phyloP scores from a whole-genome alignment of 2,113 vertebrate species.

The Camelus dromedarius region DNA sequence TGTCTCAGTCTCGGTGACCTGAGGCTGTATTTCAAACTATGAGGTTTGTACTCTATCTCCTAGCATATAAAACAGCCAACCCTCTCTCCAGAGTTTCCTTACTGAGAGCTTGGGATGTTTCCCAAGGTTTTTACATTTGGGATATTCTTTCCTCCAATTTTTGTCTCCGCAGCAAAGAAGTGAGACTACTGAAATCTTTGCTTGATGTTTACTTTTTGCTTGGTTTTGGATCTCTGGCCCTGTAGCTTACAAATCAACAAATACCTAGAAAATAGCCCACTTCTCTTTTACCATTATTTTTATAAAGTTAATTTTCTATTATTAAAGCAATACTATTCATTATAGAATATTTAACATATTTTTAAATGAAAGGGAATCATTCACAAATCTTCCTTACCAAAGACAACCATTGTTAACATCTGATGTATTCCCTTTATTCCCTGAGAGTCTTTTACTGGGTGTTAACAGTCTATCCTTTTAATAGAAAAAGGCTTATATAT shows the following conservation, averaged over 20 bases:
- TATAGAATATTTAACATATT: background rate
- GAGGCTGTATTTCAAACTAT: background rate
- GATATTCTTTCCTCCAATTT: background rate
- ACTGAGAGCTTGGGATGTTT: background rate
- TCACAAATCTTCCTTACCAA: background rate
- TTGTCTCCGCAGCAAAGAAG: background rate
- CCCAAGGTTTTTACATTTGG: background rate
- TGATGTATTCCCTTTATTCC: background rate
- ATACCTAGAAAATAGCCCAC: background rate
- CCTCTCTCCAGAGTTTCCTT: background rate
- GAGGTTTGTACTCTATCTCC: background rate
- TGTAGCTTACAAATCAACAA: background rate
- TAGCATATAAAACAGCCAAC: background rate
- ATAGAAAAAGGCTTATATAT: background rate
- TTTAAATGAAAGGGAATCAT: background rate
- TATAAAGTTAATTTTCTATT: conserved; percentile 16
- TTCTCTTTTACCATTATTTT: background rate
- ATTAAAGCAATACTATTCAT: background rate
- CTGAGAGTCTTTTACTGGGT: background rate
- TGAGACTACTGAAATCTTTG: background rate
- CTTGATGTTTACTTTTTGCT: background rate
- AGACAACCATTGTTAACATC: background rate
- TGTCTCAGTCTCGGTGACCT: background rate
- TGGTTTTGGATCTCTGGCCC: background rate
- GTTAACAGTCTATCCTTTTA: background rate